Evolutionary conservation across 2,888 invertebrate species (phyloP).

Genomic region (Protonemura montana): DNA sequence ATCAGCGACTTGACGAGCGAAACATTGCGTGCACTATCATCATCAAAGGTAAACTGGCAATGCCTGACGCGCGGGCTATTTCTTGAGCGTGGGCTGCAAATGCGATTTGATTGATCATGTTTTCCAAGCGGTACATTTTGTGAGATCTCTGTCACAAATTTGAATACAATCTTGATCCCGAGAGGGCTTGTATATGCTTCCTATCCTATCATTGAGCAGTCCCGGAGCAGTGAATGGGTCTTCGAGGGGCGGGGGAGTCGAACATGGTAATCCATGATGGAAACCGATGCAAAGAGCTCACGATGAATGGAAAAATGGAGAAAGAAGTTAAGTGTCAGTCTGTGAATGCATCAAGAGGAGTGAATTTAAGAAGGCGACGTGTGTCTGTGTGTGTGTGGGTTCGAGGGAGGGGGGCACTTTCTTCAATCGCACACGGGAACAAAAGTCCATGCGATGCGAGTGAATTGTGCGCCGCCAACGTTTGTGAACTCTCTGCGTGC

Average conservation of each 20-base stretch:
- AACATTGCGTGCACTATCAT: neutral
- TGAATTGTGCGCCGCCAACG: neutral
- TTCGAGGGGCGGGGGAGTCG: neutral
- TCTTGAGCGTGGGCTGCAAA: neutral
- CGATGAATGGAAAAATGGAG: neutral
- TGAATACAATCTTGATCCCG: neutral
- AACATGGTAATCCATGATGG: conserved; percentile 7
- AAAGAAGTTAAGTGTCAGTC: neutral
- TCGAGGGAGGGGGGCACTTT: neutral
- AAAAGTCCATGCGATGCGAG: neutral
- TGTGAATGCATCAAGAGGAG: neutral
- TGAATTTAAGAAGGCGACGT: neutral
- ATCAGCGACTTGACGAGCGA: neutral
- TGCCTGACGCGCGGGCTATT: neutral
- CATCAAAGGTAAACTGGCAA: neutral
- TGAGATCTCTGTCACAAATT: neutral
- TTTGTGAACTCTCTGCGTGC: neutral
- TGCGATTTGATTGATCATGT: neutral
- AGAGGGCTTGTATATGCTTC: neutral
- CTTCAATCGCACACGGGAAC: neutral
- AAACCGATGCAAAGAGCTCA: neutral
- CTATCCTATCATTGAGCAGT: neutral
- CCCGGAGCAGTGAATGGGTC: neutral
- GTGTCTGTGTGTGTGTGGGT: neutral
- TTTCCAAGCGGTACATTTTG: neutral